These are phyloP conservation scores for Watsonalla binaria DNA, from an alignment of 2,888 invertebrate species.

Conservation along the genomic window DNA sequence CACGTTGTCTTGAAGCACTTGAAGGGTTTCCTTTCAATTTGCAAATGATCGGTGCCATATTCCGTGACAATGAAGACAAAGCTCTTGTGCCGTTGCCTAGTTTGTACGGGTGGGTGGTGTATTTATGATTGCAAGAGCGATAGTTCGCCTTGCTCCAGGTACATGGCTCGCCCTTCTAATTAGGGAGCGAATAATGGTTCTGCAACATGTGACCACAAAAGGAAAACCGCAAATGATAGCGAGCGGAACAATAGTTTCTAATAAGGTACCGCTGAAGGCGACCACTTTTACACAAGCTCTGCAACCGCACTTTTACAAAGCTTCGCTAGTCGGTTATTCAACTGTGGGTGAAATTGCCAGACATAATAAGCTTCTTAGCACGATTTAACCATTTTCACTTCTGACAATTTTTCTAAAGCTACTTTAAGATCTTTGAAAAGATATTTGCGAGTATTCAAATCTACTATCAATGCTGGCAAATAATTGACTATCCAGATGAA, in stretches of 20 bases:
- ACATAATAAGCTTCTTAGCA: not conserved
- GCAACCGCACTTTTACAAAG: constrained; percentile 4
- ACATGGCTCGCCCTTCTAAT: constrained; percentile 47
- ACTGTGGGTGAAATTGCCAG: not conserved
- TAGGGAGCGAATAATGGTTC: constrained; percentile 46
- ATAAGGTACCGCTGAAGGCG: constrained; percentile 34
- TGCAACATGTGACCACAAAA: constrained; percentile 45
- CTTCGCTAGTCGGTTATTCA: constrained; percentile 7
- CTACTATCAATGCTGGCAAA: too few species aligned
- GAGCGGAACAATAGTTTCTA: constrained; percentile 48
- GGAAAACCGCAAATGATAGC: constrained; percentile 47
- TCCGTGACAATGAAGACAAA: not conserved
- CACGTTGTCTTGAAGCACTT: not conserved
- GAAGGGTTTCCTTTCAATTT: not conserved
- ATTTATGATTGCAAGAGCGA: constrained; percentile 26
- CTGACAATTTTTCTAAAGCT: too few species aligned
- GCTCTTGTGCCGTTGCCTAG: not conserved
- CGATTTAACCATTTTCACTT: not conserved
- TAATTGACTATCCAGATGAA: too few species aligned
- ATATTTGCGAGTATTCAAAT: too few species aligned
- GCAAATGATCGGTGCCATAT: not conserved
- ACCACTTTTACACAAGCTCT: constrained; percentile 12
- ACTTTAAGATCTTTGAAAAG: too few species aligned
- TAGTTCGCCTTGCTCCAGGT: constrained; percentile 20
- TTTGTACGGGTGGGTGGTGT: constrained; percentile 6